A percentile compares a stretch with the other conserved stretches of the same genome.
Conservation (phyloP, 2,113 vertebrate species). For the Equus quagga region DNA sequence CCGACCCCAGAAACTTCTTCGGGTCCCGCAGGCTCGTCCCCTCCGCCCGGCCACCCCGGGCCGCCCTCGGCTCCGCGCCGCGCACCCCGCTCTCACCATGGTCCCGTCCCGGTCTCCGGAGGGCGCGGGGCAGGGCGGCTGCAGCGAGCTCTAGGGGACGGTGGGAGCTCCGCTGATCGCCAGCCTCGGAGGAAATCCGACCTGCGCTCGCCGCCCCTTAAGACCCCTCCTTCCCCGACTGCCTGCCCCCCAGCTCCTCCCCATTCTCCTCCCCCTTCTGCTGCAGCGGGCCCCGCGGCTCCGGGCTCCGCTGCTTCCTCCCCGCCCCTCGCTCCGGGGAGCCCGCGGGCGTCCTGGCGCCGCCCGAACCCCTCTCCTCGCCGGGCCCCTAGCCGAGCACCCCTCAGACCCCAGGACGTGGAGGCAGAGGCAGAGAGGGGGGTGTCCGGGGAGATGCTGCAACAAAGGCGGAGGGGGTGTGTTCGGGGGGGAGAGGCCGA, state of each 20-base stretch:
- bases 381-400: not conserved
- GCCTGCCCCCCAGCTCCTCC: constrained; percentile 83
- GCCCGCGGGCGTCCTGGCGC: constrained; percentile 16
- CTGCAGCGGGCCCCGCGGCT: constrained; percentile 67
- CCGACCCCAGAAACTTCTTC: constrained; percentile 77
- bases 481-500: not conserved
- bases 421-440: not conserved
- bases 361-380: not conserved
- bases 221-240: constrained; percentile 79
- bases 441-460: not conserved
- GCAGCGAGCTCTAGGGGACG: not conserved
- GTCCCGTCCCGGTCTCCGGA: constrained; percentile 27
- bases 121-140: constrained; percentile 34
- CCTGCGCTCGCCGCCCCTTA: constrained; percentile 68
- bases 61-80: not conserved
- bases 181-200: constrained; percentile 70
- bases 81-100: constrained; percentile 40
- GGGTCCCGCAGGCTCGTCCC: constrained; percentile 40
- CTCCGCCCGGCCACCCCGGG: not conserved
- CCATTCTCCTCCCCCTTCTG: constrained; percentile 76
- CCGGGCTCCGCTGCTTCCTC: not conserved
- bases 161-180: not conserved
- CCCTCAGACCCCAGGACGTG: not conserved
- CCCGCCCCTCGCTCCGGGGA: not conserved
- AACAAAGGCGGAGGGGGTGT: not conserved